These are phyloP conservation scores for Callopanchax toddi DNA, from an alignment of 2,113 vertebrate genomes.

Conservation along the genomic window DNA sequence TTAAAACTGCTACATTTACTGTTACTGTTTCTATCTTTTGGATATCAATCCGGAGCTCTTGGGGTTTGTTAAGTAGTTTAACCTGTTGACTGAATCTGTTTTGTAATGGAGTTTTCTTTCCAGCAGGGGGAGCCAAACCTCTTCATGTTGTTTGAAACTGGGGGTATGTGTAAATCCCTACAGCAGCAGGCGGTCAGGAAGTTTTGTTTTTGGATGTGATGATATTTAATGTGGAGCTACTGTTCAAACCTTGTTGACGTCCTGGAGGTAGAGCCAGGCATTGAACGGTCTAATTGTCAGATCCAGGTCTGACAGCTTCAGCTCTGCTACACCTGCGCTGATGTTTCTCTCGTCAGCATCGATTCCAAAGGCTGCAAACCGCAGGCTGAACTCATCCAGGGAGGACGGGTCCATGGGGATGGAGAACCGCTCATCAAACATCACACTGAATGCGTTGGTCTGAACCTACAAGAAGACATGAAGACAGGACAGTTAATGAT, in stretches of 20 bases:
- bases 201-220: no score
- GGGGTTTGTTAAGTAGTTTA: no score
- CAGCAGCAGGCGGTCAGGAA: no score
- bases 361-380: slow-evolving; percentile 89
- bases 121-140: no score
- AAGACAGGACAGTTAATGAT: background rate
- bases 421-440: slow-evolving; percentile 92
- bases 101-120: no score
- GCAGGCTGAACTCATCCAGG: slow-evolving; percentile 89
- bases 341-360: slow-evolving; percentile 88
- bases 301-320: slow-evolving; percentile 92
- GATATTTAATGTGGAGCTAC: no score
- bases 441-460: slow-evolving; percentile 86
- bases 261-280: slow-evolving; percentile 97
- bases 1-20: no score
- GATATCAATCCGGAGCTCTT: no score
- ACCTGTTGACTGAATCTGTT: no score
- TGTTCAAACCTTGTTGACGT: slow-evolving; percentile 87
- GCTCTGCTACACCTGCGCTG: slow-evolving; percentile 89
- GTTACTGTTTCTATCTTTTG: no score
- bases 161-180: no score
- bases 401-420: slow-evolving; percentile 82
- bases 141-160: no score
- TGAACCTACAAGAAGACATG: slow-evolving; percentile 82
- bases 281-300: slow-evolving; percentile 88